phyloP scores from a whole-genome alignment of 2,797 vertebrate species.

The Nyctibius grandis region DNA sequence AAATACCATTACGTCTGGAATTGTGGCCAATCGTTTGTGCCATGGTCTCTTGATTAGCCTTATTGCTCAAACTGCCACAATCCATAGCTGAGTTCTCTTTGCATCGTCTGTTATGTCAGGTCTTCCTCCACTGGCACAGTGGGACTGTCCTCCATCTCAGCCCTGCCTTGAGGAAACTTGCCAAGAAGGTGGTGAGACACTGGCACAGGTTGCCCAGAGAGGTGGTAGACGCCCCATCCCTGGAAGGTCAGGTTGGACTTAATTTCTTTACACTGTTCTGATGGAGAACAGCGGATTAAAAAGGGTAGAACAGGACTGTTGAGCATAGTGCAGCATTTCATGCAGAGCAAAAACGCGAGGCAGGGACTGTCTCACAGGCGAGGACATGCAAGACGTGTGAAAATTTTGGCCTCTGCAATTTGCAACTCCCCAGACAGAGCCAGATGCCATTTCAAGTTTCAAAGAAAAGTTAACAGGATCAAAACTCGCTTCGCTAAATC shows the following conservation, averaged over 20 bases:
- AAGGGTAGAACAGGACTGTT: fast-evolving
- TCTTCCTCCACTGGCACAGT: neutral
- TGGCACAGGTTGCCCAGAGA: neutral
- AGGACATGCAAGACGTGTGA: neutral
- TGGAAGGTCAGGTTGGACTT: neutral
- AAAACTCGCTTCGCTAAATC: neutral
- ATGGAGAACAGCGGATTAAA: neutral
- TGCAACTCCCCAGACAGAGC: neutral
- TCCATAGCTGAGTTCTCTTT: neutral
- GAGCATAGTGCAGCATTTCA: neutral
- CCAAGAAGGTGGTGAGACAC: neutral
- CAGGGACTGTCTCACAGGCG: neutral
- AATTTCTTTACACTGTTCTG: neutral
- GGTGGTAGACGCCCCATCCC: neutral
- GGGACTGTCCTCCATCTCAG: neutral
- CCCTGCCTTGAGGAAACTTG: too few species aligned
- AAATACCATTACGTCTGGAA: neutral
- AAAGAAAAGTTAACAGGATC: neutral
- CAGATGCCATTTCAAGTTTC: neutral
- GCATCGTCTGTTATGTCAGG: fast-evolving
- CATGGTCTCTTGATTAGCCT: neutral
- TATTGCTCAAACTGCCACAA: neutral
- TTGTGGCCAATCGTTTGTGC: neutral
- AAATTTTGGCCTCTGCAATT: neutral
- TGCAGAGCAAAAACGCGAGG: neutral